phyloP scores from a whole-genome alignment of 1,140 invertebrate genomes.

The Drosophila lini region DNA sequence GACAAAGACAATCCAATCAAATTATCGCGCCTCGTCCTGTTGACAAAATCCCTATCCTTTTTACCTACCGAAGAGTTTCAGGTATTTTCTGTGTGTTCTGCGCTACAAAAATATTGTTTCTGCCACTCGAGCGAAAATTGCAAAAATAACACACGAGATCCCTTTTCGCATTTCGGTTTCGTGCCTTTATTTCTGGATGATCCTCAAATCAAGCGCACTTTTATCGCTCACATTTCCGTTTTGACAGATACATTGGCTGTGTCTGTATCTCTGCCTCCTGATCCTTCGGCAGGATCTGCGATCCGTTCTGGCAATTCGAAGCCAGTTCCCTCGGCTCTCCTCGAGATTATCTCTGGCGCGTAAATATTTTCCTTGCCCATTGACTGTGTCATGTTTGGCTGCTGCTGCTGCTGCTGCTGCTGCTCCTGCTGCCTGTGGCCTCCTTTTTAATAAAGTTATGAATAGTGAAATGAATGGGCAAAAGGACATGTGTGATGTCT shows the following conservation, averaged over 20 bases:
- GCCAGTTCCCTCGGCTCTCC: slow-evolving; percentile 51
- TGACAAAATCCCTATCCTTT: slow-evolving; percentile 56
- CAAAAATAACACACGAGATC: slow-evolving; percentile 46
- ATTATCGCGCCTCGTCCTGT: slow-evolving; percentile 80
- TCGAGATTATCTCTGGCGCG: slow-evolving; percentile 82
- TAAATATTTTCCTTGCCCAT: slow-evolving; percentile 83
- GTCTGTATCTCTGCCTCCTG: slow-evolving; percentile 39
- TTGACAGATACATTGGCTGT: slow-evolving; percentile 78
- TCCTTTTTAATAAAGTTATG: slow-evolving; percentile 74
- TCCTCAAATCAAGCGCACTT: slow-evolving; percentile 82
- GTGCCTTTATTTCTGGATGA: slow-evolving; percentile 66
- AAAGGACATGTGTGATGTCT: slow-evolving; percentile 49
- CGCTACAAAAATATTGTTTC: slow-evolving; percentile 56
- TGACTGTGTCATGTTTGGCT: slow-evolving; percentile 72
- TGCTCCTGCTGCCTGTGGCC: slow-evolving; percentile 39
- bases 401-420: not conserved
- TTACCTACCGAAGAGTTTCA: slow-evolving; percentile 48
- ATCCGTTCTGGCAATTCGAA: slow-evolving; percentile 65
- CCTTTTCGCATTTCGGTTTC: slow-evolving; percentile 24
- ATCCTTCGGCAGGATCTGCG: slow-evolving; percentile 14
- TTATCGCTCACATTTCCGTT: slow-evolving; percentile 78
- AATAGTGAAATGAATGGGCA: slow-evolving; percentile 47
- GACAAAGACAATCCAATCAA: slow-evolving; percentile 83
- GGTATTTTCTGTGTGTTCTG: slow-evolving; percentile 6
- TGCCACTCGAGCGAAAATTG: slow-evolving; percentile 73